Conservation (phyloP, 92 coral and sea anemone genomes). For the Ricordea florida region DNA sequence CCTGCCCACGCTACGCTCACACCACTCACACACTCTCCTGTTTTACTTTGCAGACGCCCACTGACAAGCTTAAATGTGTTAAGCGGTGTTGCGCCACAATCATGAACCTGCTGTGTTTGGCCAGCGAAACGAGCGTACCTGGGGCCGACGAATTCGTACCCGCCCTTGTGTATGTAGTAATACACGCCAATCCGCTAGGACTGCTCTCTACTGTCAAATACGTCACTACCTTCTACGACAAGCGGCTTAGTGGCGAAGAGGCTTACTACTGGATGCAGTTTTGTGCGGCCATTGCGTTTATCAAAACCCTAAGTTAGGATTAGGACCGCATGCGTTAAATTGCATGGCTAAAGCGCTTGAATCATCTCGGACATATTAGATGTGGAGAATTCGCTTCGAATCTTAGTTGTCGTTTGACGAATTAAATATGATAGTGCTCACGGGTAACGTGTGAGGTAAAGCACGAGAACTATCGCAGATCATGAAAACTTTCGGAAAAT, state of each 20-base stretch:
- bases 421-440: no score
- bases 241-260: constrained; percentile 89
- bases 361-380: no score
- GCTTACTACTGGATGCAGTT: constrained; percentile 99
- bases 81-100: constrained; percentile 97
- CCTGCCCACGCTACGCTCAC: no score
- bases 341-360: no score
- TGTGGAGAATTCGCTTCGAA: no score
- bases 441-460: no score
- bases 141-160: constrained; percentile 99
- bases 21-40: no score
- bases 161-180: constrained; percentile 88
- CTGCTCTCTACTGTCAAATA: constrained; percentile 94
- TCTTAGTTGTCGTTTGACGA: no score
- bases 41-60: constrained; percentile 75
- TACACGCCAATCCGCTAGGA: constrained; percentile 95
- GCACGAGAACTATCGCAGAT: no score
- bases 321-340: no score
- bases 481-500: no score
- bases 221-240: constrained; percentile 80
- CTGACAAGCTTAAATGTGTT: constrained; percentile 97
- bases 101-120: constrained; percentile 93
- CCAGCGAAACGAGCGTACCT: constrained; percentile 84
- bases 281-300: constrained; percentile 92
- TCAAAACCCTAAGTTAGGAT: constrained; percentile 60